These are phyloP conservation scores for Helleia helle DNA, from an alignment of 2,888 invertebrate genomes.

Conservation along the genomic window DNA sequence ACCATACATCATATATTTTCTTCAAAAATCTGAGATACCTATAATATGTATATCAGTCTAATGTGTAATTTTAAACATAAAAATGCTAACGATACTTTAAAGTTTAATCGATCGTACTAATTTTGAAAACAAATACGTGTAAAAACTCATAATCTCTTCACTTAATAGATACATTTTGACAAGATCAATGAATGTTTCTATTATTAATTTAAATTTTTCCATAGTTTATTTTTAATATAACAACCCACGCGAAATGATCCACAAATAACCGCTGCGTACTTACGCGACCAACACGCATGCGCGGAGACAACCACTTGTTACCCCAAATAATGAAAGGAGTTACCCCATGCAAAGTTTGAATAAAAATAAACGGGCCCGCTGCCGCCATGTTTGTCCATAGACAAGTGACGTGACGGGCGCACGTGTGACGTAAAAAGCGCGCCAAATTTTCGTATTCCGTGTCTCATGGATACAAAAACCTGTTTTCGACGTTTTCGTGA, in stretches of 20 bases:
- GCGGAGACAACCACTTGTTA: conserved; percentile 64
- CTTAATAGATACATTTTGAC: no score
- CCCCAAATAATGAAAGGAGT: conserved; percentile 52
- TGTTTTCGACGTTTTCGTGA: neutral
- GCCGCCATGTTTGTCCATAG: conserved; percentile 48
- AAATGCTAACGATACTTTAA: no score
- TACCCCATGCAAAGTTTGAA: conserved; percentile 63
- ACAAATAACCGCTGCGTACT: conserved; percentile 47
- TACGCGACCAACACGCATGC: conserved; percentile 67
- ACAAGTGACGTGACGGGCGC: conserved; percentile 39
- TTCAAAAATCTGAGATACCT: no score
- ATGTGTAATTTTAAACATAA: no score
- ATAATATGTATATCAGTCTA: no score
- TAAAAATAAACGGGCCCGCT: conserved; percentile 48
- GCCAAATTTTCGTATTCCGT: conserved; percentile 26
- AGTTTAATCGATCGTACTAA: no score
- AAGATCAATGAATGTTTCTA: no score
- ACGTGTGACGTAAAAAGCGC: conserved; percentile 40
- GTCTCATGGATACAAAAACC: neutral
- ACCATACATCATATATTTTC: no score
- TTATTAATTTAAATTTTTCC: neutral
- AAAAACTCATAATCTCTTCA: no score
- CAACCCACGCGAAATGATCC: conserved; percentile 53
- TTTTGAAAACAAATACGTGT: no score
- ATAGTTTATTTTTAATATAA: neutral